Evolutionary conservation across 2,797 vertebrate species (phyloP), one percentile per base, ranked within the genome.

Genomic region (Enteromius mattozi): DNA sequence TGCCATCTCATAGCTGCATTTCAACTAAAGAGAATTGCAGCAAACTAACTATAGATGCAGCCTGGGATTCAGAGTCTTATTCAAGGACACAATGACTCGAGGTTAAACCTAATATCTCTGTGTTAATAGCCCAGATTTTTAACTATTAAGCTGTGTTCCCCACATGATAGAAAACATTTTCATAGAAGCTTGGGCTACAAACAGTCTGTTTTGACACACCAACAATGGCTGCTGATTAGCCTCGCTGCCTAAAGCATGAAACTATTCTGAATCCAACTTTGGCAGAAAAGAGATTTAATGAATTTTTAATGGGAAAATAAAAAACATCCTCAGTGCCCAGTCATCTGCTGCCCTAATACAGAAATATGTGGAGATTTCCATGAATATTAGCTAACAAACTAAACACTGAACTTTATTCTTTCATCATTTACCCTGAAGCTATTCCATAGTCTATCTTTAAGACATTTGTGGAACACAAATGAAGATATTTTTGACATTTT

Each of bases 91-190:
- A 77, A 68, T 68, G 59, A 83, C 72, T 76, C 9, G 10, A 42
- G 47, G 37, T 83, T 59, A 77, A 77, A 83, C 30, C 21, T 56
- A 68, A 80, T 56, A 56, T 69, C 3, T 19, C 24, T 30, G 33
- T 21, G 59, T 76, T 66, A 68, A 84, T 49, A 78, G 82, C 65
- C 24, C 27, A 78, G 75, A 84, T 78, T 66, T 78, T 78, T 30
- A 69, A 59, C 74, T 35, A 61, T 56, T 69, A 59, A 27, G 14
- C 80, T 61, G 49, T 35, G 0, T 51, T 35, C 16, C n/a, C 21
- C 21, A 16, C 16, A 21, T 45, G 24, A 56, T 42, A 45, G 33
- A 49, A 74, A 82, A 40, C 10, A 13, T 21, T 68, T 61, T 54
- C 16, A 59, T 16, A 33, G 12, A 74, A n/a, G 66, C 51, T 74